Evolutionary conservation across 2,888 invertebrate species (phyloP).

Genomic region (Metallyticus violacea): DNA sequence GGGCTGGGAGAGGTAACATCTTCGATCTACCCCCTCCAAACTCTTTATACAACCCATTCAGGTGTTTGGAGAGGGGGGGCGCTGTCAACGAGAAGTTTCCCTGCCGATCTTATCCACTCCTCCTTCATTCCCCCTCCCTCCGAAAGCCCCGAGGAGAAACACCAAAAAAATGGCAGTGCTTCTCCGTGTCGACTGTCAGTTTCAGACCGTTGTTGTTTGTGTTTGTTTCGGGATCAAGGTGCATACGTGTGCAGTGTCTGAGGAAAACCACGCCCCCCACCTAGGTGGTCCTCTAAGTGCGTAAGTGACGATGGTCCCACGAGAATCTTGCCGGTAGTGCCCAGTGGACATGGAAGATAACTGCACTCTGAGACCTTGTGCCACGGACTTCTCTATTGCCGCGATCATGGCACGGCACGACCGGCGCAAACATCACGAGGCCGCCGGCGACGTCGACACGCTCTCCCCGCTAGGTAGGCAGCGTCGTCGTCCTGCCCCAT

Average conservation of each 20-base stretch:
- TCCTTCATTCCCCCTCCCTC: conserved; percentile 50
- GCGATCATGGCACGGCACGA: conserved; percentile 85
- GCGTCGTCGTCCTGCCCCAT: conserved; percentile 19
- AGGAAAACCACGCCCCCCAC: not conserved
- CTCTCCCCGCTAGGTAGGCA: conserved; percentile 47
- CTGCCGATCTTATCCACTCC: conserved; percentile 33
- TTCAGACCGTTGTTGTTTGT: not conserved
- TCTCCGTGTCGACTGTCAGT: conserved; percentile 44
- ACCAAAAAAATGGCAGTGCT: conserved; percentile 50
- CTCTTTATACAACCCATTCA: not conserved
- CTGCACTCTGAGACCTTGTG: conserved; percentile 60
- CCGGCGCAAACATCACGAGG: conserved; percentile 36
- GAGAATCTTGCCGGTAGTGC: not conserved
- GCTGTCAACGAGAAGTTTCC: conserved; percentile 34
- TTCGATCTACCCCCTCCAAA: not conserved
- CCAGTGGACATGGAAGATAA: conserved; percentile 29
- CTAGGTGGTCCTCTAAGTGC: not conserved
- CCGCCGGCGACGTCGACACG: conserved; percentile 12
- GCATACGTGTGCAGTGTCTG: not conserved
- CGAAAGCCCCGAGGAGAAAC: conserved; percentile 49
- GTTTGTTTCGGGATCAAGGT: not conserved
- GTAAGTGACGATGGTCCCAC: not conserved
- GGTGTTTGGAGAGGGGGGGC: conserved; percentile 1
- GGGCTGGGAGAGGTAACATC: not conserved
- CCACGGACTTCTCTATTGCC: conserved; percentile 94